Conservation (phyloP, 2,113 vertebrate genomes). For the Melanerpes formicivorus region DNA sequence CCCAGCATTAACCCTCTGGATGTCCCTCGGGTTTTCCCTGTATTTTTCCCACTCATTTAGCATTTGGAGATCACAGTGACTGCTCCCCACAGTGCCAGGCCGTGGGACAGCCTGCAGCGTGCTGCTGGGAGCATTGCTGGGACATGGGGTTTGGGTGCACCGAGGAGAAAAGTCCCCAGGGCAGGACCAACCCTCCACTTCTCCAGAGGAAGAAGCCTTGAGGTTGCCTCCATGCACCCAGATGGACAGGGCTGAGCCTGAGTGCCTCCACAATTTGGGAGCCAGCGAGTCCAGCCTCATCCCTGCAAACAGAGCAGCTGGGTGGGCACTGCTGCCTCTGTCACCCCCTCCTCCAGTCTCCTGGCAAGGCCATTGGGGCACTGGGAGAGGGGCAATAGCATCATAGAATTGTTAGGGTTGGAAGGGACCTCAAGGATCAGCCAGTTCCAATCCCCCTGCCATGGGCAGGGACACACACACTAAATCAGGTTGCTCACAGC, state of each 20-base stretch:
- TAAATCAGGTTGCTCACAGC: no score
- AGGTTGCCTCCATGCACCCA: accelerated
- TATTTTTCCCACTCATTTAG: not conserved
- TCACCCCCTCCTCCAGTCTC: not conserved
- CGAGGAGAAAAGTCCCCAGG: accelerated
- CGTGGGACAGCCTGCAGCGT: accelerated
- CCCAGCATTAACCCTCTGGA: not conserved
- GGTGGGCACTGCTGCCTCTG: accelerated
- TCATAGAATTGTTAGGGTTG: no score
- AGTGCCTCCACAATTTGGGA: not conserved
- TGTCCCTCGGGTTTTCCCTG: accelerated
- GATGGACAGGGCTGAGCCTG: accelerated
- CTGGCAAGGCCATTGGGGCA: accelerated
- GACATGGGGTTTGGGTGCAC: not conserved
- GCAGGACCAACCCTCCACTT: not conserved
- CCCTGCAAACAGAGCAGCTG: accelerated
- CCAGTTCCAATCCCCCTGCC: no score
- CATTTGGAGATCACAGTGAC: not conserved
- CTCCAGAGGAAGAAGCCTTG: not conserved
- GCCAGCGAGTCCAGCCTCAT: accelerated
- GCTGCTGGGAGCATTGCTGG: not conserved
- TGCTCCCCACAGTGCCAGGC: accelerated
- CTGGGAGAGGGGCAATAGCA: not conserved
- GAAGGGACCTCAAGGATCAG: no score
- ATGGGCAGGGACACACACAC: no score